Evolutionary conservation across 2,797 vertebrate species (phyloP).

Genomic region (Brachymystax lenok): DNA sequence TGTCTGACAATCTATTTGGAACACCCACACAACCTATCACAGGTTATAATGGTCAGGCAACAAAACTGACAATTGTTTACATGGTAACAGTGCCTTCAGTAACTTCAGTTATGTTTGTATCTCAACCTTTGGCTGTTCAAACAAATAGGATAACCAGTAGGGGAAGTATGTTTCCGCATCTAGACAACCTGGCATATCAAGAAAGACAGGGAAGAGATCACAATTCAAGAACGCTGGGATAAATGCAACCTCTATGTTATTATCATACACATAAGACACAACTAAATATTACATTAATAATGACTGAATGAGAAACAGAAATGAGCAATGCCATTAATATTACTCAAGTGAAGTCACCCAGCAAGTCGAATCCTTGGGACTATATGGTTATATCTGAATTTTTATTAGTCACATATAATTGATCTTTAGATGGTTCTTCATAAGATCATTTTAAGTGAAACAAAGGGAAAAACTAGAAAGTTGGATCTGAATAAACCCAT

Average conservation of each 20-base stretch:
- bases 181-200: background rate
- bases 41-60: no score
- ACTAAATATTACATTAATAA: background rate
- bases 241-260: background rate
- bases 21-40: background rate
- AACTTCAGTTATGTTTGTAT: background rate
- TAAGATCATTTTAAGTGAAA: no score
- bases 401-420: no score
- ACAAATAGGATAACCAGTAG: background rate
- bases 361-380: background rate
- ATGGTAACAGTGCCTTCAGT: background rate
- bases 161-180: background rate
- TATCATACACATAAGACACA: background rate
- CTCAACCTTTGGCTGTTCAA: background rate
- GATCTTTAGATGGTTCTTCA: no score
- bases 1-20: background rate
- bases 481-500: no score
- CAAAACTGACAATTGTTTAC: no score
- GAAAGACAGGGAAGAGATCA: background rate
- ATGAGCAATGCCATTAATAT: background rate
- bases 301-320: background rate
- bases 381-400: no score
- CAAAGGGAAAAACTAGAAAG: no score
- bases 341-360: background rate
- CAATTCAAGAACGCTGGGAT: background rate